These are phyloP conservation scores for Orthonevra nobilis DNA, from an alignment of 2,888 invertebrate genomes.

Conservation along the genomic window DNA sequence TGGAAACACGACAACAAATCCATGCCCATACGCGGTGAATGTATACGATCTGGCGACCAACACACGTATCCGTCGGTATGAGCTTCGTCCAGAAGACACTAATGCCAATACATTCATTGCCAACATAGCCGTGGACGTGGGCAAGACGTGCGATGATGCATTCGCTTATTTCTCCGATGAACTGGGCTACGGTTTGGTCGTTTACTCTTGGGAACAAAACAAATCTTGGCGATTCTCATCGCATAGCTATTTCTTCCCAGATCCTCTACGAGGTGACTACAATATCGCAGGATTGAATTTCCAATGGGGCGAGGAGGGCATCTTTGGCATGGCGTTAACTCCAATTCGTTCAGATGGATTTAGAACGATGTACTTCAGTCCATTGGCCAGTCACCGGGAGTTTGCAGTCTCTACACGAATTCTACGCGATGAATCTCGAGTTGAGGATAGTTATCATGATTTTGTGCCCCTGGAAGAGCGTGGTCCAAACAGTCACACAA, in stretches of 20 bases:
- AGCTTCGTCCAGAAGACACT: constrained; percentile 86
- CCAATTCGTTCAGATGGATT: constrained; percentile 85
- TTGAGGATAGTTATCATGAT: constrained; percentile 86
- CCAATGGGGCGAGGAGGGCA: constrained; percentile 91
- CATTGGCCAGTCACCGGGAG: constrained; percentile 88
- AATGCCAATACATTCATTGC: constrained; percentile 90
- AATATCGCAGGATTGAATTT: constrained; percentile 90
- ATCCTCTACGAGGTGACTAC: constrained; percentile 89
- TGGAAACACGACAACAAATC: constrained; percentile 87
- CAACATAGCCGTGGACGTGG: constrained; percentile 91
- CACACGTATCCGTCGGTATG: constrained; percentile 85
- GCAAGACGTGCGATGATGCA: constrained; percentile 87
- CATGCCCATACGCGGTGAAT: constrained; percentile 89
- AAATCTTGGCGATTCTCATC: constrained; percentile 88
- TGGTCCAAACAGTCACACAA: constrained; percentile 86
- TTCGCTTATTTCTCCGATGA: constrained; percentile 91
- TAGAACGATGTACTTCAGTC: constrained; percentile 88
- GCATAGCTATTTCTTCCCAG: constrained; percentile 90
- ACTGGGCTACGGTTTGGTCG: constrained; percentile 89
- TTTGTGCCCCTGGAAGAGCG: constrained; percentile 84
- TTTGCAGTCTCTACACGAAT: constrained; percentile 89
- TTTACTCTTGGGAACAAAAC: constrained; percentile 88
- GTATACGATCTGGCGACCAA: constrained; percentile 89
- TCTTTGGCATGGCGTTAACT: constrained; percentile 89
- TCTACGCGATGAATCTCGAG: constrained; percentile 85